Evolutionary conservation across 37 sponge, comb jelly and placozoan genomes (phyloP), one percentile per base, ranked within the genome.

Genomic region (Spongilla lacustris): DNA sequence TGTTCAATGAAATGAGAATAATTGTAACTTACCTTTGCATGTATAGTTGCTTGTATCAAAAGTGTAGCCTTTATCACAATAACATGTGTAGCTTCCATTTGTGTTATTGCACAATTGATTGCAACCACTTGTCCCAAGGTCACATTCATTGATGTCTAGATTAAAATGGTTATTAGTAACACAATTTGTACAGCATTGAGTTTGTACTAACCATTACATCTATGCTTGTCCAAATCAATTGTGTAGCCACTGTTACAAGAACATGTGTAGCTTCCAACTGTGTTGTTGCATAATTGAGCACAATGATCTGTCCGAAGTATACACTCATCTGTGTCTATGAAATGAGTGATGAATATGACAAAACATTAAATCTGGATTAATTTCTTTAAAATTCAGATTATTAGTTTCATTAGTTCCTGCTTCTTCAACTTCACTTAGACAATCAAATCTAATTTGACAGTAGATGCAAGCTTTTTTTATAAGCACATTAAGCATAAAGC

Each of bases 251-350:
- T n/a, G 34, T 32, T 19, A 78, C 79, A 78, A 38, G 79, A 78
- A 78, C 79, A 78, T 9, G 26, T 38, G 50, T 78, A 78, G 50
- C 79, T 78, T 50, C 79, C 79, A 78, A 23, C 79, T 34, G 50
- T 78, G 49, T 78, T 78, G 49, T 28, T 21, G 49, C 79, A 78
- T 32, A 28, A 50, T 50, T 29, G 24, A 29, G n/a, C 50, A 38
- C 79, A 78, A n/a, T 28, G 28, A 48, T 66, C 79, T 50, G 22
- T 78, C n/a, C 49, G 27, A 38, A 21, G 25, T 22, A 25, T 46
- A 36, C 79, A 78, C 79, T 78, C 79, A 36, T 78, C 28, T 25
- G 49, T 41, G 49, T 78, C 79, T 85, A 38, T 41, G 41, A 41
- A 41, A 41, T 41, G 41, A 41, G 41, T 41, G 41, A 6, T 41